Percentiles rank a stretch among this genome's conserved stretches.
These are phyloP conservation scores for Drosophila pachea DNA, from an alignment of 1,140 invertebrate genomes.

Conservation along the genomic window DNA sequence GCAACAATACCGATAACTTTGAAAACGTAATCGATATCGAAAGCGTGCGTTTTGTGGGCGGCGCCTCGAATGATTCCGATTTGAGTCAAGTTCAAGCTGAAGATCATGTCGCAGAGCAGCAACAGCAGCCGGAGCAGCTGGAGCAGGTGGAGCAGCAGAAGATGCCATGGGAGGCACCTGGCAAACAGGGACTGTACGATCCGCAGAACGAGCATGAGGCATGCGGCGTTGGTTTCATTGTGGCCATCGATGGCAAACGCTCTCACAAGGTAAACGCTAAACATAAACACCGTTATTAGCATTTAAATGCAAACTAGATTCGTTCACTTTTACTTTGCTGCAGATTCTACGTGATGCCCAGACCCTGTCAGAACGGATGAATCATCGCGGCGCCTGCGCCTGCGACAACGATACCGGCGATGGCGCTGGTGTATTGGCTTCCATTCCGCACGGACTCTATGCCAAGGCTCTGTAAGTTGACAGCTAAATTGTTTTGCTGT, in stretches of 20 bases:
- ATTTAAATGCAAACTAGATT: too few relatives aligned
- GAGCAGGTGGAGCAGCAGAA: constrained; percentile 57
- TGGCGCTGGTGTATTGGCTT: constrained; percentile 96
- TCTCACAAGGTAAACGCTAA: constrained; percentile 90
- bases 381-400: constrained; percentile 98
- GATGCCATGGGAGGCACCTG: constrained; percentile 83
- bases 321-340: neutral
- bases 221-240: constrained; percentile 99
- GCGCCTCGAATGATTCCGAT: constrained; percentile 60
- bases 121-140: constrained; percentile 43
- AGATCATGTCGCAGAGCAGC: constrained; percentile 50
- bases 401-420: constrained; percentile 99
- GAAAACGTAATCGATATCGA: constrained; percentile 40
- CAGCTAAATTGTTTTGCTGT: neutral
- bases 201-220: constrained; percentile 96
- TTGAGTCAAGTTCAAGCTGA: constrained; percentile 38
- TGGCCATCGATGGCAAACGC: constrained; percentile 95
- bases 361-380: constrained; percentile 96
- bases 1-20: constrained; percentile 45
- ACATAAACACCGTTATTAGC: neutral
- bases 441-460: constrained; percentile 97
- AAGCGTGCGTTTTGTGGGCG: constrained; percentile 37
- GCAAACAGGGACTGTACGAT: constrained; percentile 94
- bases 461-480: constrained; percentile 87
- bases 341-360: constrained; percentile 97